Conservation (phyloP, 2,113 vertebrate species). For the Cryptotis parvus region DNA sequence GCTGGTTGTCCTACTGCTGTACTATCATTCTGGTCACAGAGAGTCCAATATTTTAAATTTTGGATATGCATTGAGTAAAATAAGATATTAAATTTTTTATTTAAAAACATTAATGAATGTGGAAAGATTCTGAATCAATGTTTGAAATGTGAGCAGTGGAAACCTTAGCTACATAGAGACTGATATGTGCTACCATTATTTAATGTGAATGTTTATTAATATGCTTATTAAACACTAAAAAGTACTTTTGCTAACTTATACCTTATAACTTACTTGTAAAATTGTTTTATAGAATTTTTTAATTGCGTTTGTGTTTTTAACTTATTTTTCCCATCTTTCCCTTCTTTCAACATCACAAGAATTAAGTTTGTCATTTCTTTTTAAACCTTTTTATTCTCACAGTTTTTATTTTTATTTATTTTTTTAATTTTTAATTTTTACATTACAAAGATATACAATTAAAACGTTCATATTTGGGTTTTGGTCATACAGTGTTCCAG, state of each 20-base stretch:
- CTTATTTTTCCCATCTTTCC: neutral
- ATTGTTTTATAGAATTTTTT: neutral
- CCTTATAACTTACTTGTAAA: neutral
- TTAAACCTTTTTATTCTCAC: too few species aligned
- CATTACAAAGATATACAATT: too few species aligned
- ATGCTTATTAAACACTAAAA: constrained; percentile 3
- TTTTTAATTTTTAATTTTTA: too few species aligned
- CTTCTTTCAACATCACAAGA: neutral
- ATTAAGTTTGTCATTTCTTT: neutral
- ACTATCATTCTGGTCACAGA: too few species aligned
- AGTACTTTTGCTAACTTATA: neutral
- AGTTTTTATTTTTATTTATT: too few species aligned
- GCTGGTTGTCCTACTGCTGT: too few species aligned
- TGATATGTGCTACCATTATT: neutral
- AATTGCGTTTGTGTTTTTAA: neutral
- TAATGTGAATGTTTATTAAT: neutral
- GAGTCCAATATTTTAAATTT: constrained; percentile 5
- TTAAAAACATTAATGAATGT: neutral
- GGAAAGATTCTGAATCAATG: neutral
- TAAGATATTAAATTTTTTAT: neutral
- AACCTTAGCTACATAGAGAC: neutral
- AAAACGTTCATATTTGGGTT: too few species aligned
- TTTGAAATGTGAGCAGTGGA: neutral
- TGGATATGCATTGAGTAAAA: constrained; percentile 1
- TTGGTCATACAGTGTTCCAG: too few species aligned